A percentile compares a stretch with the other conserved stretches of the same genome.
Evolutionary conservation across 2,888 invertebrate species (phyloP).

Genomic region (Lycaena phlaeas): DNA sequence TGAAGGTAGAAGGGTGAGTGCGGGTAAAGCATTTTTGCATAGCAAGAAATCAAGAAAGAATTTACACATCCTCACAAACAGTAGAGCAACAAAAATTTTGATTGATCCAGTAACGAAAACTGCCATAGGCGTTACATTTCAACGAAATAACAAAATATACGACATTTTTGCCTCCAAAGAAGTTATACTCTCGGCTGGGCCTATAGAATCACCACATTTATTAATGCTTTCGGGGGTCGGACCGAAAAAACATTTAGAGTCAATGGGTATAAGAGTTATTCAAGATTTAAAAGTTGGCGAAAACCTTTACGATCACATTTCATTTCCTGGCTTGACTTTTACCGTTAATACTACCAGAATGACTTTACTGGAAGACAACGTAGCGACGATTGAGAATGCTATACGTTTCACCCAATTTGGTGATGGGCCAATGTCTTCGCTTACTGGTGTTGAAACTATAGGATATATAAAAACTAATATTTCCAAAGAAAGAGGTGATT

Average conservation of each 20-base stretch:
- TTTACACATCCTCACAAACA: conserved; percentile 68
- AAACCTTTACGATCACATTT: conserved; percentile 78
- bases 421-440: conserved; percentile 65
- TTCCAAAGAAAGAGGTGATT: conserved; percentile 62
- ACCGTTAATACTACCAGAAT: conserved; percentile 54
- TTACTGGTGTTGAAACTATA: conserved; percentile 73
- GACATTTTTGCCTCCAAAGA: conserved; percentile 60
- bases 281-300: conserved; percentile 77
- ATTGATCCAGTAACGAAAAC: conserved; percentile 69
- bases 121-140: conserved; percentile 47
- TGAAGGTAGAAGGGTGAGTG: conserved; percentile 65
- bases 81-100: conserved; percentile 71
- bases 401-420: conserved; percentile 50
- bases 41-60: conserved; percentile 67
- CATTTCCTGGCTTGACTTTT: conserved; percentile 72
- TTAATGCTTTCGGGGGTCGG: conserved; percentile 79
- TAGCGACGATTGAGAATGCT: conserved; percentile 38
- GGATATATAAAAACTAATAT: conserved; percentile 73
- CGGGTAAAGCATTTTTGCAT: conserved; percentile 74
- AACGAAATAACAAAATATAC: conserved; percentile 54
- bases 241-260: conserved; percentile 71
- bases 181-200: conserved; percentile 78
- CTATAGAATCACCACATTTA: conserved; percentile 86
- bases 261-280: conserved; percentile 73
- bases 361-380: conserved; percentile 36